Percentiles rank a stretch among this genome's conserved stretches.
These are phyloP conservation scores for Sebastes miniatus DNA, from an alignment of 2,797 vertebrate genomes.

Conservation along the genomic window DNA sequence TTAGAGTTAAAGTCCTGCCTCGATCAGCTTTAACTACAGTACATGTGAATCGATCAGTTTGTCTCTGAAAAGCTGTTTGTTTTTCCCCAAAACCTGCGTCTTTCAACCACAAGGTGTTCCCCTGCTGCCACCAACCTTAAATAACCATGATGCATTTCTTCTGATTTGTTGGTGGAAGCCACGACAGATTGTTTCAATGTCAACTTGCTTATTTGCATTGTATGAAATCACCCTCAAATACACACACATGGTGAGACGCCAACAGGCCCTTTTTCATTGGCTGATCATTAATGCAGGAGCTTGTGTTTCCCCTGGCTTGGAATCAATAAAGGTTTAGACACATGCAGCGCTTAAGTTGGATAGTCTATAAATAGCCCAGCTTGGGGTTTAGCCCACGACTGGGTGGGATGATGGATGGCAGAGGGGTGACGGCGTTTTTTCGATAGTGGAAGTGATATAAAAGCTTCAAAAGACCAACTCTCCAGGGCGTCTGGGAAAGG, in stretches of 20 bases:
- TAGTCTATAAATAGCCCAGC: slow-evolving; percentile 45
- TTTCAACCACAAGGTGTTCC: not conserved
- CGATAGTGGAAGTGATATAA: slow-evolving; percentile 24
- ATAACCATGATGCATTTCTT: slow-evolving; percentile 26
- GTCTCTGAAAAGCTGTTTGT: not conserved
- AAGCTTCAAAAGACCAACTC: slow-evolving; percentile 31
- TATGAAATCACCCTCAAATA: not conserved
- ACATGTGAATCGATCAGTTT: not conserved
- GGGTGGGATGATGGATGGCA: slow-evolving; percentile 30
- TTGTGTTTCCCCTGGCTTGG: slow-evolving; percentile 31
- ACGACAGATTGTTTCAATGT: not conserved
- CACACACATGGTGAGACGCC: not conserved
- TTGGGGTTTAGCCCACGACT: slow-evolving; percentile 14
- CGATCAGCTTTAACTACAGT: not conserved
- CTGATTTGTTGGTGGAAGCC: not conserved
- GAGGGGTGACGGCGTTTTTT: not conserved
- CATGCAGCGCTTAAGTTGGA: slow-evolving; percentile 29
- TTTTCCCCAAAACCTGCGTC: not conserved
- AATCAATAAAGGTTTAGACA: slow-evolving; percentile 57
- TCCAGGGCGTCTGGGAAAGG: slow-evolving; percentile 13
- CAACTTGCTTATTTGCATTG: not conserved
- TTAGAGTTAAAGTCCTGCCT: not conserved
- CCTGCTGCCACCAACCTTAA: slow-evolving; percentile 11
- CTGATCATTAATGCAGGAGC: slow-evolving; percentile 40
- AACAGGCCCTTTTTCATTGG: not conserved